Base-by-base conservation (phyloP, 23 tunicate genomes). In the Clavelina lepadiformis region DNA sequence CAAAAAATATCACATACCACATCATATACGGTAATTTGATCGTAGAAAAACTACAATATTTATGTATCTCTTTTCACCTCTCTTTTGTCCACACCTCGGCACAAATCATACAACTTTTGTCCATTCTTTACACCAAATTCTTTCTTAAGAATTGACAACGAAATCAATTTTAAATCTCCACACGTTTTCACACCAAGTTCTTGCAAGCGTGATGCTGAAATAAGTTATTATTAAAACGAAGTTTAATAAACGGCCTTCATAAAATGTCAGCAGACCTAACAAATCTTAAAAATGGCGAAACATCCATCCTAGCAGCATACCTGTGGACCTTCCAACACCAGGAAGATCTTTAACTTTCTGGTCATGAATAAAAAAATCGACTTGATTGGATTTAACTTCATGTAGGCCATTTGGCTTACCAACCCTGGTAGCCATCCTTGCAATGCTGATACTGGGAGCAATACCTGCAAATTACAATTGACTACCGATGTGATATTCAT, bases 81-180 rank as follows among this genome's bases (percentile, higher is more conserved):
- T 69, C 79, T 53, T 1, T 29, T 63, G 65, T 89, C 97, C 28
- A 89, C 38, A 27, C 97, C 97, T 54, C 75, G 22, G 45, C 83
- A 62, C 46, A 81, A 56, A 25, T 89, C 76, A 72, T 63, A 61
- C 36, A 89, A 53, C 27, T 69, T 75, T 56, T 81, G 63, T 26
- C 97, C 97, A 47, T 83, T 81, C 61, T 89, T 89, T 0, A 7
- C 28, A 5, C 97, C 97, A 75, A 89, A 89, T 49, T 89, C 97
- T 55, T 89, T 68, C 34, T 75, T 75, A 21, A 89, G 61, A 2
- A 28, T 26, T 8, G 38, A 54, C 7, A 74, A 22, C 0, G 81
- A 36, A 46, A 81, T 34, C 0, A 63, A 51, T 33, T 79, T 79
- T 56, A 89, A 75, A 15, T 81, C 83, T 5, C 71, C 79, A 54